A percentile compares a stretch with the other conserved stretches of the same genome.
Conservation (phyloP, 2,797 vertebrate species). For the Cygnus olor region DNA sequence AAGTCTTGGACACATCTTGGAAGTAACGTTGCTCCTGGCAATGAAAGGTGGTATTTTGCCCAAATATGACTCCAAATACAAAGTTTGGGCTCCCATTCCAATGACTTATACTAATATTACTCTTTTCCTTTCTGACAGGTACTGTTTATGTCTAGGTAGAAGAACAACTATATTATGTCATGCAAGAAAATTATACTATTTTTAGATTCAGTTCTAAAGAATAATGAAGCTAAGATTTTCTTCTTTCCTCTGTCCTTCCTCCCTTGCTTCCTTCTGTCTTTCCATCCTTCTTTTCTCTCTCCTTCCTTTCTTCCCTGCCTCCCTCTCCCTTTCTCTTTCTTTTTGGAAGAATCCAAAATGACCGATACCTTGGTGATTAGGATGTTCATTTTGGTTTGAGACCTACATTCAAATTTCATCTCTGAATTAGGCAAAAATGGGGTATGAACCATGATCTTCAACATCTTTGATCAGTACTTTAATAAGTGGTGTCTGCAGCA, state of each 20-base stretch:
- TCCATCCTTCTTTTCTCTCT: background rate
- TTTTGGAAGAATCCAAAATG: background rate
- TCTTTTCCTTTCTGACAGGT: background rate
- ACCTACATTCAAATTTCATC: background rate
- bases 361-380: background rate
- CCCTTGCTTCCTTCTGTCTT: background rate
- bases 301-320: background rate
- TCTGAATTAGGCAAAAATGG: background rate
- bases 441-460: background rate
- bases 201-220: background rate
- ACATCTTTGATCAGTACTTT: background rate
- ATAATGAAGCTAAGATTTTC: background rate
- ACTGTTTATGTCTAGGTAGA: background rate
- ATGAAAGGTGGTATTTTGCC: slow-evolving; percentile 75
- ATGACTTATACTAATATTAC: background rate
- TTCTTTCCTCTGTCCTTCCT: background rate
- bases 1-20: slow-evolving; percentile 77
- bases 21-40: slow-evolving; percentile 72
- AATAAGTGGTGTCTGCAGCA: background rate
- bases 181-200: background rate
- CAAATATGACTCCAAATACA: background rate
- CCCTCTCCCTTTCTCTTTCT: background rate
- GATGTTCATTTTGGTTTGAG: background rate
- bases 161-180: background rate
- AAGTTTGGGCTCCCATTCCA: background rate